Percentiles rank a stretch among this genome's conserved stretches.
These are phyloP conservation scores for Phorcus lineatus DNA, from an alignment of 2,888 invertebrate species.

Conservation along the genomic window DNA sequence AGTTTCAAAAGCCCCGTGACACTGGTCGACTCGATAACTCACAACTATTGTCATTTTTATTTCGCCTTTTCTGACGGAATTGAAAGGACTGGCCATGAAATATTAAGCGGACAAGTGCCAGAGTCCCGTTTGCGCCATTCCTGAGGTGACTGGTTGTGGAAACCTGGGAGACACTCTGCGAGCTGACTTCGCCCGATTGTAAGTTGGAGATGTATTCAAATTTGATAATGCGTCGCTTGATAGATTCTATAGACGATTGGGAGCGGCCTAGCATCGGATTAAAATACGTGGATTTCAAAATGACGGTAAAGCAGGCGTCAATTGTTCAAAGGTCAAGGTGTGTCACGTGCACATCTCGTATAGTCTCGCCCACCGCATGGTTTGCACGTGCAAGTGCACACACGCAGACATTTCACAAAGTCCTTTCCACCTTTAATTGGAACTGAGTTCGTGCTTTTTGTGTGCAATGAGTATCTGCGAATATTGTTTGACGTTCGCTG, in stretches of 20 bases:
- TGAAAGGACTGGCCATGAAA: slow-evolving; percentile 19
- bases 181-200: background rate
- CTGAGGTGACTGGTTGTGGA: background rate
- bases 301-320: background rate
- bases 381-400: slow-evolving; percentile 14
- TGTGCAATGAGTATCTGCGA: too few species aligned
- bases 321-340: slow-evolving; percentile 9
- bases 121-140: slow-evolving; percentile 19
- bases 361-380: background rate
- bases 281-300: background rate
- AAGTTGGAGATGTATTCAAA: background rate
- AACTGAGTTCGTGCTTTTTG: too few species aligned
- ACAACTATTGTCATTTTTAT: slow-evolving; percentile 4
- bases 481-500: too few species aligned
- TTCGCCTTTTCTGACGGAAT: background rate
- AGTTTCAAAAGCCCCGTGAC: slow-evolving; percentile 6
- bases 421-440: too few species aligned
- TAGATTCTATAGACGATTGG: background rate
- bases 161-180: background rate
- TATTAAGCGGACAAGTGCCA: slow-evolving; percentile 11
- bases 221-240: slow-evolving; percentile 17
- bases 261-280: background rate
- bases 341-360: background rate
- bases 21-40: background rate
- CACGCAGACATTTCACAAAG: background rate